These are phyloP conservation scores for Philopotamus ludificatus DNA, from an alignment of 1,140 invertebrate species.

Conservation along the genomic window DNA sequence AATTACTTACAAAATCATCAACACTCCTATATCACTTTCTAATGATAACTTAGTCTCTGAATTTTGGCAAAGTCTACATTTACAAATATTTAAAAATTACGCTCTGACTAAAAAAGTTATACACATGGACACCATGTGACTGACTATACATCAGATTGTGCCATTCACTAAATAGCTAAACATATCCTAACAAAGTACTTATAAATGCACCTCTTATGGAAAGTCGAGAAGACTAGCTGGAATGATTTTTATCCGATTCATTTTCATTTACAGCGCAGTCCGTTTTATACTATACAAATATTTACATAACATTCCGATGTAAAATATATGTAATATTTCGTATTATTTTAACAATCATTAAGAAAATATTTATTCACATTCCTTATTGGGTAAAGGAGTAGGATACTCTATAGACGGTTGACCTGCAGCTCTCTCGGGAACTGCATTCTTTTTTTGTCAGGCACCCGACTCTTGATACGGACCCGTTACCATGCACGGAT, in stretches of 20 bases:
- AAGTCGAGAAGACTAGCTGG: conserved; percentile 26
- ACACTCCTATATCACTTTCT: conserved; percentile 27
- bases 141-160: conserved; percentile 40
- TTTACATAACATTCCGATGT: conserved; percentile 9
- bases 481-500: conserved; percentile 77
- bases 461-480: conserved; percentile 70
- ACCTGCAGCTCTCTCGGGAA: conserved; percentile 16
- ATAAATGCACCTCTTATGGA: conserved; percentile 35
- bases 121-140: conserved; percentile 36
- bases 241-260: conserved; percentile 16
- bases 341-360: conserved; percentile 20
- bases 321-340: conserved; percentile 4
- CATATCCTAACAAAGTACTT: conserved; percentile 25
- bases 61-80: conserved; percentile 41
- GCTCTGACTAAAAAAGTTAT: conserved; percentile 31
- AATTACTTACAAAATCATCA: conserved; percentile 23
- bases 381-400: conserved; percentile 10
- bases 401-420: conserved; percentile 14
- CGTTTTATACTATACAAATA: conserved; percentile 11
- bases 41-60: conserved; percentile 40
- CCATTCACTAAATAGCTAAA: conserved; percentile 36
- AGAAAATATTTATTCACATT: conserved; percentile 21
- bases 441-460: conserved; percentile 47
- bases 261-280: conserved; percentile 14
- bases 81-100: conserved; percentile 31